Conservation (phyloP, 2,113 vertebrate species). For the Kryptolebias marmoratus region DNA sequence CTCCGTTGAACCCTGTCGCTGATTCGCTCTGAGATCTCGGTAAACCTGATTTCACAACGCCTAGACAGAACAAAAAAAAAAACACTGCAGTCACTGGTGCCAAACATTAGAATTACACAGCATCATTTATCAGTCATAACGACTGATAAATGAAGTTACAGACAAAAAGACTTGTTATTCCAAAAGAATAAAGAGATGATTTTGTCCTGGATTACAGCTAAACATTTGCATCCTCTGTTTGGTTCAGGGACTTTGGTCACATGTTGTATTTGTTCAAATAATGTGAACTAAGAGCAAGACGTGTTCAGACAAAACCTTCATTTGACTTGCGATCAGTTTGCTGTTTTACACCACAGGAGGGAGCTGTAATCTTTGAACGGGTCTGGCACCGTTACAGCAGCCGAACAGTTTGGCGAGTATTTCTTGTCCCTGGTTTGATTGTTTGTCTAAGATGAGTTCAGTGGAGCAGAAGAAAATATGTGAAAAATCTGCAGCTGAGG, state of each 20-base stretch:
- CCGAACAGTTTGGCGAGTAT: neutral
- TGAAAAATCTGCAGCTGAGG: neutral
- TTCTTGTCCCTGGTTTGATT: neutral
- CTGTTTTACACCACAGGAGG: conserved; percentile 56
- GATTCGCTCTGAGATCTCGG: conserved; percentile 82
- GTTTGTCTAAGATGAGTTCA: neutral
- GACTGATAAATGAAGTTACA: no score
- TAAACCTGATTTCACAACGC: conserved; percentile 69
- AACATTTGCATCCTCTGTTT: no score
- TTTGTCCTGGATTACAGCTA: no score
- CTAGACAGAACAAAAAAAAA: conserved; percentile 53
- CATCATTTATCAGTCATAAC: no score
- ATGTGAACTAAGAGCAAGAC: no score
- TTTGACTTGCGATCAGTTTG: neutral
- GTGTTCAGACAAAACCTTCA: neutral
- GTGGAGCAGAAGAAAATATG: conserved; percentile 15
- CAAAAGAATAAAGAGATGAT: no score
- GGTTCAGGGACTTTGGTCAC: no score
- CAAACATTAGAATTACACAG: no score
- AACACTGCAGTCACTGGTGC: no score
- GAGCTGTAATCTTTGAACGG: conserved; percentile 42
- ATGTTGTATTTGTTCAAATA: neutral
- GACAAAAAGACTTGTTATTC: no score
- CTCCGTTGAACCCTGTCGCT: conserved; percentile 66
- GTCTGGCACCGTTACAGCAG: neutral